Evolutionary conservation across 2,113 vertebrate genomes (phyloP), one percentile per base, ranked within the genome.

Genomic region (Mormoops blainvillei): DNA sequence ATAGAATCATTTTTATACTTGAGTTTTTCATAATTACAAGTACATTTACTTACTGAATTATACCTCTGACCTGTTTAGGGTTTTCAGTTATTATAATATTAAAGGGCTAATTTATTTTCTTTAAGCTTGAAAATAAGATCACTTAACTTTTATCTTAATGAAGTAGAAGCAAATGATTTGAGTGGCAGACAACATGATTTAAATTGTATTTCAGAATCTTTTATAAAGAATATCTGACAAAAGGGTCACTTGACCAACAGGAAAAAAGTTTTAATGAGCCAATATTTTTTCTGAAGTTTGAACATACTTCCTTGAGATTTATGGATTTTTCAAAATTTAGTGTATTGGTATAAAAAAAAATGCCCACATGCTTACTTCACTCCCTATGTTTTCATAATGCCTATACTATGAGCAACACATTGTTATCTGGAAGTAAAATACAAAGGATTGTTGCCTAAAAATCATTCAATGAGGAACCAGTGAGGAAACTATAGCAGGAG

Each of bases 1-100:
- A 15, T 70, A 18, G 33, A 92, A 70, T 68, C 26, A 52, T 73
- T 78, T 87, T 18, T 63, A 26, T 33, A 84, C 16, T 7, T 80
- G 56, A 16, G 22, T 78, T 45, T 86, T 38, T 58, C n/a, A 58
- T 36, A 80, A 78, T 93, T 67, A 83, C 19, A 65, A 50, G 61
- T 48, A 33, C 1, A 87, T 78, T 91, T 74, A 48, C 6, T 77
- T 93, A 88, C 38, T 87, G 36, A 98, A 95, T 45, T 94, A 18
- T 88, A 28, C 90, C 96, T 85, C 81, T 96, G 74, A 90, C 54
- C 82, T 96, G 90, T 95, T 96, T 97, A 86, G 50, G 87, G 84
- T 19, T 45, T 94, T 63, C 24, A 67, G 26, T 16, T 93, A 89
- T 63, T 95, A 88, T 94, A 97, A 93, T 97, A 89, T 97, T 94